Evolutionary conservation across 2,113 vertebrate species (phyloP), one percentile per base, ranked within the genome.

Genomic region (Geococcyx californianus): DNA sequence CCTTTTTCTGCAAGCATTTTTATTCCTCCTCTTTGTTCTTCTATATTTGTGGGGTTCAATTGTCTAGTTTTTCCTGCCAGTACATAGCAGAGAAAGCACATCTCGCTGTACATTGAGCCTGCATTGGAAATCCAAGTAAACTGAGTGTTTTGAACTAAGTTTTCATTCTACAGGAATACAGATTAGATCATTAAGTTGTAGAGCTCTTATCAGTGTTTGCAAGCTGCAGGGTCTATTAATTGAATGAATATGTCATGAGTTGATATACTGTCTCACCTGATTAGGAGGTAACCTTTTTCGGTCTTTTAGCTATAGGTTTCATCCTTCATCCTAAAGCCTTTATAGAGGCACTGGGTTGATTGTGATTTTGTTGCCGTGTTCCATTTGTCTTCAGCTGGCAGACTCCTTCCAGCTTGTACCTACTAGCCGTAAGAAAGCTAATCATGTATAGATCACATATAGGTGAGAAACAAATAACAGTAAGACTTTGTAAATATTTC

Each of bases 101-200:
- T 95, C 75, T 87, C 76, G 26, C 42, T 10, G 4, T 45, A 59
- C 36, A 15, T 44, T 29, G 5, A 82, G 69, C 55, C 74, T 95
- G 58, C 87, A 73, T 47, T 76, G 84, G 84, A 92, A 97, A 93
- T 58, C 60, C 89, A 89, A 89, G 63, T 58, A 58, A 79, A 80
- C 47, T 81, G 11, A 92, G 73, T 95, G 49, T 89, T 92, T 74
- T 73, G 49, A 92, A 58, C 59, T 90, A 54, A 91, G 44, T 42
- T 80, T 97, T 70, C 14, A 40, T 95, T 92, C 80, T 87, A 52
- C 89, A 69, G 85, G 94, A 97, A 94, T 97, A 95, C 62, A 97
- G 94, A 98, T 97, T 86, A 96, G 85, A 94, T 97, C 87, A 94
- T 98, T 97, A 97, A 92, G 33, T 96, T 95, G 47, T 75, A 68